Base-by-base conservation (phyloP, 2,888 invertebrate genomes). In the Atherix ibis region DNA sequence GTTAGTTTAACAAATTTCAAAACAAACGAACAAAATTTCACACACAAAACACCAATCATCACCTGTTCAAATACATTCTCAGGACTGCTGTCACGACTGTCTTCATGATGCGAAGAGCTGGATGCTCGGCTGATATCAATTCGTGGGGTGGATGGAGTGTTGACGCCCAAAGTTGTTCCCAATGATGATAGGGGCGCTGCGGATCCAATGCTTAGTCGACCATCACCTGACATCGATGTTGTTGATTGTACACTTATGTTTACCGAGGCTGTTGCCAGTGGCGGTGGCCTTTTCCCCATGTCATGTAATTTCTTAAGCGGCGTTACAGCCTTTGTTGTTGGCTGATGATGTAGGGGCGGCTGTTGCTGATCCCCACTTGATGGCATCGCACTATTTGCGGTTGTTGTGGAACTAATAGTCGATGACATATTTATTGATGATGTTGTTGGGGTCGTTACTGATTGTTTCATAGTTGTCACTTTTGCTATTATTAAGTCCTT, bases 121-220 rank as follows among this genome's bases (percentile, higher is more conserved):
- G 84, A 84, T 4, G 88, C 87, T 45, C 87, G 71, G 44, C 85
- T 87, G 55, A 88, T 81, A 64, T 88, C 87, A 48, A 87, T 88
- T 49, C 88, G 71, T 15, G 87, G 87, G 33, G 85, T 78, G 44
- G 73, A 70, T 14, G 82, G 78, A 29, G 79, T 73, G 46, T 69
- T 67, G 27, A 70, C 54, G 3, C 51, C 49, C 29, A 49, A 43
- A 6, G 52, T 46, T 27, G 50, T 44, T 44, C n/a, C n/a, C n/a
- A n/a, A n/a, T n/a, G n/a, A n/a, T n/a, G n/a, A n/a, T n/a, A n/a
- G n/a, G n/a, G 48, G 19, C 22, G 16, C 9, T 19, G n/a, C n/a
- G n/a, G 29, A 9, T 3, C 19, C 15, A 12, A 30, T 30, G 15
- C 30, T 35, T 14, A 6, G 25, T 2, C 18, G 18, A 13, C 9